Conservation (phyloP, 2,888 invertebrate genomes). For the Heliconius cydno region DNA sequence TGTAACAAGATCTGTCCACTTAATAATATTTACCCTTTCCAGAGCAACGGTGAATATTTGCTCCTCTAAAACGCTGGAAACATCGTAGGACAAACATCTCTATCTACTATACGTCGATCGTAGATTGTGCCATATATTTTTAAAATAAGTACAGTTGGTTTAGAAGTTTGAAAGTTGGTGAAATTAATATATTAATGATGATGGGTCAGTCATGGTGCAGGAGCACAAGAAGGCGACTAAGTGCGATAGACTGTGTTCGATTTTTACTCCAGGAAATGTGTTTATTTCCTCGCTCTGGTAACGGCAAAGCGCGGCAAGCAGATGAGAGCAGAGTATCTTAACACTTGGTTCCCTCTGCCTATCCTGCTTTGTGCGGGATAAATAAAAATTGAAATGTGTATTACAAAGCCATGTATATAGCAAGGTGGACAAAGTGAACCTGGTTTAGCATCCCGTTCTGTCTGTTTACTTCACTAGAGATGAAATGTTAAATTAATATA, state of each 20-base stretch:
- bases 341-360: too few species aligned
- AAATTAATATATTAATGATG: too few species aligned
- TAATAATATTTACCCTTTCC: constrained; percentile 33
- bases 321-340: neutral
- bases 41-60: constrained; percentile 30
- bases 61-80: constrained; percentile 32
- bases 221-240: neutral
- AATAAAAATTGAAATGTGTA: too few species aligned
- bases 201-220: neutral
- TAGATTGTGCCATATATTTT: constrained; percentile 13
- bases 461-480: too few species aligned
- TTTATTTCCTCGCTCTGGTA: neutral
- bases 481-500: too few species aligned
- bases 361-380: too few species aligned
- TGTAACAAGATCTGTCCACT: constrained; percentile 38
- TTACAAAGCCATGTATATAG: too few species aligned
- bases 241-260: neutral
- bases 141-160: neutral
- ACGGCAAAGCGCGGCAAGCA: neutral
- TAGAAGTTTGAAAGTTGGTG: neutral
- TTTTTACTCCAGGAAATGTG: neutral
- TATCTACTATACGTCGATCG: constrained; percentile 14
- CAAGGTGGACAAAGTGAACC: too few species aligned
- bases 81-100: constrained; percentile 24
- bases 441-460: too few species aligned